These are phyloP conservation scores for Clarias fuscus DNA, from an alignment of 2,797 vertebrate genomes.

Conservation along the genomic window DNA sequence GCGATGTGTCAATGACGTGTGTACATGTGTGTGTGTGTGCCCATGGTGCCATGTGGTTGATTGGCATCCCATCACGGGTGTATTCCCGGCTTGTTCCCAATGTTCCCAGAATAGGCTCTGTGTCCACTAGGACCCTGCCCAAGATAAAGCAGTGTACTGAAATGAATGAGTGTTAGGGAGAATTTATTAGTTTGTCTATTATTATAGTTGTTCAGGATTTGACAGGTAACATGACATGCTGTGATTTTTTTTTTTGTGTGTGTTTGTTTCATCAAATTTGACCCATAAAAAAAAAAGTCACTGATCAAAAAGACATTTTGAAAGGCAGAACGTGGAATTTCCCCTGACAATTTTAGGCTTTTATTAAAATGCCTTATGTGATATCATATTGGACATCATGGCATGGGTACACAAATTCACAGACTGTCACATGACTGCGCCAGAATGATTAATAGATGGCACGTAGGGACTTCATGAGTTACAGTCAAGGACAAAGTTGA, in stretches of 20 bases:
- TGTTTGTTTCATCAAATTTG: neutral
- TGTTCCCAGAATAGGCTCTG: neutral
- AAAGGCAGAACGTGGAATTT: too few relatives aligned
- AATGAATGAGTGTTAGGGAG: neutral
- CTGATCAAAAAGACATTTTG: too few relatives aligned
- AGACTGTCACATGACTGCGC: too few relatives aligned
- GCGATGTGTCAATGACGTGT: neutral
- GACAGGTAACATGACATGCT: neutral
- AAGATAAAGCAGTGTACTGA: neutral
- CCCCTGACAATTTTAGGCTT: too few relatives aligned
- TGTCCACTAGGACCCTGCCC: neutral
- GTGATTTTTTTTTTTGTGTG: neutral
- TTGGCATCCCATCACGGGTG: neutral
- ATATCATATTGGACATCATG: too few relatives aligned
- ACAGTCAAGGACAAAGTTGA: too few relatives aligned
- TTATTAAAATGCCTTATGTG: too few relatives aligned
- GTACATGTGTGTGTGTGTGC: neutral
- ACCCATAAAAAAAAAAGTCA: neutral
- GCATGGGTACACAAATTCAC: too few relatives aligned
- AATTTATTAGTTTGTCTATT: neutral
- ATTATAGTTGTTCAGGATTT: neutral
- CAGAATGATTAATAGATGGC: too few relatives aligned
- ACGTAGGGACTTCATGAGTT: too few relatives aligned
- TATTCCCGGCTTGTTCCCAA: neutral
- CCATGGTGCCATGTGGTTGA: too few relatives aligned